Evolutionary conservation across 2,113 vertebrate genomes (phyloP).

Genomic region (Chionodraco myersi): DNA sequence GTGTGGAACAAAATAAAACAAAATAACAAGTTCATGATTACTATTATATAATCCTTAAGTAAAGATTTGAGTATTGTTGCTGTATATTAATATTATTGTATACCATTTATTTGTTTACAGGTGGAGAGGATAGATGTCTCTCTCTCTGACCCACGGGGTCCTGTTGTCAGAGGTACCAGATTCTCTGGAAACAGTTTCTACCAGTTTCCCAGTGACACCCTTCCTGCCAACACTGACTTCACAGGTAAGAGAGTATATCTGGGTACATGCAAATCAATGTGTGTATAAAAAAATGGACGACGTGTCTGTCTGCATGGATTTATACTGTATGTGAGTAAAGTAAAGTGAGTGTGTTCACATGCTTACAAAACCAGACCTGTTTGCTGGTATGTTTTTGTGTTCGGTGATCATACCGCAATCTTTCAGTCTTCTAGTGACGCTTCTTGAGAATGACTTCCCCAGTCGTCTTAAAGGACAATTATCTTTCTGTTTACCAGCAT

Average conservation of each 20-base stretch:
- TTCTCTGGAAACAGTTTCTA: conserved; percentile 89
- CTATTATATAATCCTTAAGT: not conserved
- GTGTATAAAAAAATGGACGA: not conserved
- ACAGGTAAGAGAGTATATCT: conserved; percentile 84
- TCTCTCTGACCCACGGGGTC: conserved; percentile 78
- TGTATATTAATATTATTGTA: not conserved
- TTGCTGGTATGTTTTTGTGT: conserved; percentile 19
- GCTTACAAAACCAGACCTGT: conserved; percentile 1
- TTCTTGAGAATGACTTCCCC: conserved; percentile 80
- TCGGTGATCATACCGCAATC: conserved; percentile 36
- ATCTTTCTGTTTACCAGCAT: conserved; percentile 86
- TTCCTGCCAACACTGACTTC: conserved; percentile 88
- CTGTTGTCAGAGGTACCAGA: conserved; percentile 84
- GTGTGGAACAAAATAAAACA: not conserved
- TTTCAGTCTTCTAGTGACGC: conserved; percentile 50
- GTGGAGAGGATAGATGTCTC: conserved; percentile 90
- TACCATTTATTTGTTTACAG: conserved; percentile 38
- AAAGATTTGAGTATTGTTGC: not conserved
- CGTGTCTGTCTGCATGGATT: not conserved
- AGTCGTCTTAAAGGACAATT: conserved; percentile 86
- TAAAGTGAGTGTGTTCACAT: not conserved
- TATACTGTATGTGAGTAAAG: not conserved
- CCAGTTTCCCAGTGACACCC: conserved; percentile 85
- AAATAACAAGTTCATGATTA: not conserved
- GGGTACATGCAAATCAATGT: not conserved